phyloP scores from a whole-genome alignment of 1,140 invertebrate species.

The Grapholita molesta region DNA sequence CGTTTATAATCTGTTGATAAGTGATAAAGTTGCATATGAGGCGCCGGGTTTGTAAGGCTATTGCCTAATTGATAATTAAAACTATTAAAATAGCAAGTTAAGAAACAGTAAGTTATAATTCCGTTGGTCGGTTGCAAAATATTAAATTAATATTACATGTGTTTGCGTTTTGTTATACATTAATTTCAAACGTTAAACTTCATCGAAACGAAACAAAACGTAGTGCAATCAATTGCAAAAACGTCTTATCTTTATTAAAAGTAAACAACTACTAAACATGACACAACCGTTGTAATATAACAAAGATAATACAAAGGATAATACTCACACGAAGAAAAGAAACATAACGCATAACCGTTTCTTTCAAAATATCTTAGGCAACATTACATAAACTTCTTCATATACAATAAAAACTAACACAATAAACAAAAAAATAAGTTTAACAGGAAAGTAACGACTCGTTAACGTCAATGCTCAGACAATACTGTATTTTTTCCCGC shows the following conservation, averaged over 20 bases:
- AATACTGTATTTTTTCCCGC: background rate
- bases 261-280: too few relatives aligned
- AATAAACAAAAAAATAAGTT: background rate
- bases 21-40: conserved; percentile 11
- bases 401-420: background rate
- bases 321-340: background rate
- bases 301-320: too few relatives aligned
- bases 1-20: conserved; percentile 2
- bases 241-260: too few relatives aligned
- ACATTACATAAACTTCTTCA: too few relatives aligned
- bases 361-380: too few relatives aligned
- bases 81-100: background rate
- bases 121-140: too few relatives aligned
- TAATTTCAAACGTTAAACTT: too few relatives aligned
- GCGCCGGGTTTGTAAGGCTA: background rate
- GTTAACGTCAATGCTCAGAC: background rate
- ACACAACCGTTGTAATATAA: too few relatives aligned
- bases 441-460: background rate
- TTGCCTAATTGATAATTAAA: background rate
- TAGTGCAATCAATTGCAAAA: too few relatives aligned
- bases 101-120: background rate
- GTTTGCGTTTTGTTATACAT: too few relatives aligned
- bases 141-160: too few relatives aligned
- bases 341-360: background rate
- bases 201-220: too few relatives aligned